Evolutionary conservation across 2,888 invertebrate species (phyloP).

Genomic region (Electrophaes corylata): DNA sequence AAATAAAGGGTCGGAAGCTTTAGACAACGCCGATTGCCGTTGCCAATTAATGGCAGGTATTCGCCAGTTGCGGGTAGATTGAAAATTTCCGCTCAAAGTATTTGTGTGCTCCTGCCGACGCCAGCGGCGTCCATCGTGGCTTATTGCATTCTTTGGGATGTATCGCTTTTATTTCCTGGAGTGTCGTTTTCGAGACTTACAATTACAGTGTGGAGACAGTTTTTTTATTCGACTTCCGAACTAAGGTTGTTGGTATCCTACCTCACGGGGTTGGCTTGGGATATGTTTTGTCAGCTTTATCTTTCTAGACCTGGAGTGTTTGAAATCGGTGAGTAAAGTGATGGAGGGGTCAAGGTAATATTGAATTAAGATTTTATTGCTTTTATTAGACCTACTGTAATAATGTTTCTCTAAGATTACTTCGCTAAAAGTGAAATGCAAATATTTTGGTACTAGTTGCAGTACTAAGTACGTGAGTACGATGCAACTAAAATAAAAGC

Average conservation of each 20-base stretch:
- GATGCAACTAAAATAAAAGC: not conserved
- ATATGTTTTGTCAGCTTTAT: too few species aligned
- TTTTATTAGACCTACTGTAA: too few species aligned
- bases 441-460: too few species aligned
- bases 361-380: too few species aligned
- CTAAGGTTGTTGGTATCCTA: not conserved
- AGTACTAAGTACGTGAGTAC: not conserved
- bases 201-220: not conserved
- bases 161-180: not conserved
- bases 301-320: too few species aligned
- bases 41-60: conserved; percentile 54
- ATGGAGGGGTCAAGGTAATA: too few species aligned
- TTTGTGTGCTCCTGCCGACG: not conserved
- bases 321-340: too few species aligned
- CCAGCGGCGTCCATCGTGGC: conserved; percentile 11
- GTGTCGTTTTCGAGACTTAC: not conserved
- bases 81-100: conserved; percentile 43
- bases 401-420: too few species aligned
- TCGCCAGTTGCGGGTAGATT: conserved; percentile 46
- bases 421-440: too few species aligned
- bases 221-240: not conserved
- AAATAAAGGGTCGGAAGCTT: not conserved
- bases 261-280: too few species aligned
- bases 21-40: conserved; percentile 45
- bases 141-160: conserved; percentile 46